Evolutionary conservation across 2,797 vertebrate species (phyloP).

Genomic region (Sebastes reedi): DNA sequence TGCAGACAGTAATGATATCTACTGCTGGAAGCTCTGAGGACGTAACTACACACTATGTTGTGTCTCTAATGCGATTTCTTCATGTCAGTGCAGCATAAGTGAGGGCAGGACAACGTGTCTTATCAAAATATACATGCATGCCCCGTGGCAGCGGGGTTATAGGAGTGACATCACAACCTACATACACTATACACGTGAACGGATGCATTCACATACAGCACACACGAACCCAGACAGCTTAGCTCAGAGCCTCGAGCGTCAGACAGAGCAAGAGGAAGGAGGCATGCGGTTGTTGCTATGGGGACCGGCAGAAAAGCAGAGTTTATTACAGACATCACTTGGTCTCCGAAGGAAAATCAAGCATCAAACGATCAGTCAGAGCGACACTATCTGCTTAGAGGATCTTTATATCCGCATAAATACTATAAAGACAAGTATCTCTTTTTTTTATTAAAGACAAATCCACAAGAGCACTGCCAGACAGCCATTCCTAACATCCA

Average conservation of each 20-base stretch:
- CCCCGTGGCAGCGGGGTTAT: background rate
- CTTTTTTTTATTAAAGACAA: background rate
- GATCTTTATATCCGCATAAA: background rate
- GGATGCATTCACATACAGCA: slow-evolving; percentile 15
- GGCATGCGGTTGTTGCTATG: slow-evolving; percentile 75
- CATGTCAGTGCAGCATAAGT: slow-evolving; percentile 8
- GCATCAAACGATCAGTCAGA: slow-evolving; percentile 38
- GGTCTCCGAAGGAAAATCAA: slow-evolving; percentile 59
- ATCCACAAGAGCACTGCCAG: background rate
- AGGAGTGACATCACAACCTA: slow-evolving; percentile 23
- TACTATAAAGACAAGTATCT: background rate
- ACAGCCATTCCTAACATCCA: background rate
- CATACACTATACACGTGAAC: slow-evolving; percentile 3
- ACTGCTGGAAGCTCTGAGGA: slow-evolving; percentile 20
- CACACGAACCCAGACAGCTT: slow-evolving; percentile 5
- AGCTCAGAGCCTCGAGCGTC: slow-evolving; percentile 47
- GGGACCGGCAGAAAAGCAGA: slow-evolving; percentile 70
- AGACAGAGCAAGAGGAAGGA: slow-evolving; percentile 47
- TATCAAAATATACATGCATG: slow-evolving; percentile 21
- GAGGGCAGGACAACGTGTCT: slow-evolving; percentile 8
- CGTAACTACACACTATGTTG: background rate
- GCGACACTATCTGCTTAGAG: background rate
- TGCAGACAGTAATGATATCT: slow-evolving; percentile 25
- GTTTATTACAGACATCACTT: slow-evolving; percentile 67
- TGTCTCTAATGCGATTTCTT: slow-evolving; percentile 24